Base-by-base conservation (phyloP, 2,888 invertebrate genomes). In the Eupithecia dodoneata region DNA sequence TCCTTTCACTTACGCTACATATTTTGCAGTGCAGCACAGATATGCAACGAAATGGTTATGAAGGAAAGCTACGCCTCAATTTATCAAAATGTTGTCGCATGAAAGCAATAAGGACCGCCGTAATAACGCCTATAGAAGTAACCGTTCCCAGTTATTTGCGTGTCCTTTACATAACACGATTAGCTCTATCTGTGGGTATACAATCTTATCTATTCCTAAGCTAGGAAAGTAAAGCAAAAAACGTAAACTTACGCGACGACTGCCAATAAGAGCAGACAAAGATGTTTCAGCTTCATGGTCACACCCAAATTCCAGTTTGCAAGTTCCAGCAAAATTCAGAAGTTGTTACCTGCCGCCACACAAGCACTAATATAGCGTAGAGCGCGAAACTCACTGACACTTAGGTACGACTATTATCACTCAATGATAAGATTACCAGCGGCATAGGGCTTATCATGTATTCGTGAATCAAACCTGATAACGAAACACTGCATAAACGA, bases 331-430 rank as follows among this genome's bases (percentile, higher is more conserved):
- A 87, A 87, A 88, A 85, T 89, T 87, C 86, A 90, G 89, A 84
- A 89, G 87, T 86, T 85, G 86, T 89, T 90, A 89, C 91, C 92
- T 91, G 89, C 85, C 84, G 87, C 85, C 87, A 84, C 87, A 89
- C 91, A 86, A 89, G 91, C 87, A 92, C 92, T 90, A 90, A 87
- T 92, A 88, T 88, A 87, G 87, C 87, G 86, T 88, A 89, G 86
- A 88, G 88, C 91, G 86, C 92, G 92, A 91, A 92, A 90, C 94
- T 95, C 92, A 94, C 94, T 95, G 93, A 94, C 93, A 94, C 94
- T 94, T 94, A 69, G 70, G 70, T 70, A 93, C 92, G 93, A 92
- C 93, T 92, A 91, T 92, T 95, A 95, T 95, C 94, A 93, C 90
- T 91, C 89, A 89, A 89, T 92, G 95, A 95, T 95, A 95, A 95